Evolutionary conservation across 2,797 vertebrate species (phyloP).

Genomic region (Cryptoblepharus egeriae): DNA sequence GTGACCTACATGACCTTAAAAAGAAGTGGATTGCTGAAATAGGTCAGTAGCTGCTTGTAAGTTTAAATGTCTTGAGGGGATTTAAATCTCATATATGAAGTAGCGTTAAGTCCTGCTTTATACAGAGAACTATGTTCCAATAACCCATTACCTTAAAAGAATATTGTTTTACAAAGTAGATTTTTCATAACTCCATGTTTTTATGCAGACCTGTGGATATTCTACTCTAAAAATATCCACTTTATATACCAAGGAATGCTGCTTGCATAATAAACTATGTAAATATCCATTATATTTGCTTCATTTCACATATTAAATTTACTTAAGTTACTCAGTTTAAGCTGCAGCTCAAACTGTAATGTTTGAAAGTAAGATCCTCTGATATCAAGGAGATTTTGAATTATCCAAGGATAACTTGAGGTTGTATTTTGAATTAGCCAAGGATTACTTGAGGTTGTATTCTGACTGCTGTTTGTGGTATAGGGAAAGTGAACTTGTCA

Average conservation of each 20-base stretch:
- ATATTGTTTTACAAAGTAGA: neutral
- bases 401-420: neutral
- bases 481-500: neutral
- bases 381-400: neutral
- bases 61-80: slow-evolving; percentile 16
- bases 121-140: neutral
- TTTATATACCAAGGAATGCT: neutral
- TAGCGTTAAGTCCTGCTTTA: slow-evolving; percentile 6
- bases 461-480: neutral
- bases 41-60: slow-evolving; percentile 30
- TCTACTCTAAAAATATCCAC: neutral
- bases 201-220: neutral
- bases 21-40: slow-evolving; percentile 29
- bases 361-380: neutral
- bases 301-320: neutral
- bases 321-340: neutral
- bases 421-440: neutral
- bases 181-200: neutral
- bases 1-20: slow-evolving; percentile 19
- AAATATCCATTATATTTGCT: neutral
- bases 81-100: slow-evolving; percentile 16
- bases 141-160: neutral
- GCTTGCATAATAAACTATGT: slow-evolving; percentile 11
- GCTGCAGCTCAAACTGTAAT: neutral
- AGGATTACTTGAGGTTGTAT: neutral